These are phyloP conservation scores for Rhinopomastus cyanomelas DNA, from an alignment of 2,113 vertebrate species.

Conservation along the genomic window DNA sequence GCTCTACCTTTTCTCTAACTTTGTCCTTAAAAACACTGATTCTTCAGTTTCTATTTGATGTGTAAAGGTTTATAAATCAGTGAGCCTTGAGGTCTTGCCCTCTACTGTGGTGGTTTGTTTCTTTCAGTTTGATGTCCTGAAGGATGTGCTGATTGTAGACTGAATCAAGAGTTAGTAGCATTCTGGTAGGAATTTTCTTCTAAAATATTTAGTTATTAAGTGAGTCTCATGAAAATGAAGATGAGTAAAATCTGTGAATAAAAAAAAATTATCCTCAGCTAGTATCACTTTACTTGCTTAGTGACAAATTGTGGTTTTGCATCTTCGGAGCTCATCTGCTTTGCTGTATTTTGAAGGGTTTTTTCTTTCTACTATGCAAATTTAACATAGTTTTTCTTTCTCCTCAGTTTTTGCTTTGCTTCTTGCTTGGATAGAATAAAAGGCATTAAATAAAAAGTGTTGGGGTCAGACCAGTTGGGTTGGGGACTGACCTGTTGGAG, in stretches of 20 bases:
- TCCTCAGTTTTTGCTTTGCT: background rate
- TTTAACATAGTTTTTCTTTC: background rate
- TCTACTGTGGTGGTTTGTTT: background rate
- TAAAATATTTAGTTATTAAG: background rate
- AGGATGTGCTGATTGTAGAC: background rate
- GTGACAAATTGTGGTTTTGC: background rate
- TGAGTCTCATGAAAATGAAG: background rate
- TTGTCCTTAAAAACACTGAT: background rate
- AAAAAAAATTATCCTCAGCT: background rate
- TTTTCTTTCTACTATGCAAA: background rate
- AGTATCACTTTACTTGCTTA: background rate
- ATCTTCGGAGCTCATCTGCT: background rate
- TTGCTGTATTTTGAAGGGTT: background rate
- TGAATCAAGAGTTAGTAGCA: background rate
- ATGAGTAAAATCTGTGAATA: background rate
- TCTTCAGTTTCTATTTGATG: background rate
- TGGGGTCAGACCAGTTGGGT: too few species aligned
- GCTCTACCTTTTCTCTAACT: background rate
- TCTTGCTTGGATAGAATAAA: background rate
- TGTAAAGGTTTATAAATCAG: background rate
- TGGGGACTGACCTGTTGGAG: too few species aligned
- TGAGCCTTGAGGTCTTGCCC: background rate
- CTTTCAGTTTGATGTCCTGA: background rate
- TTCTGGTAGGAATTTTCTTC: background rate
- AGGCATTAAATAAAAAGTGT: too few species aligned